Base-by-base conservation (phyloP, 2,113 vertebrate species). In the Turnix velox region DNA sequence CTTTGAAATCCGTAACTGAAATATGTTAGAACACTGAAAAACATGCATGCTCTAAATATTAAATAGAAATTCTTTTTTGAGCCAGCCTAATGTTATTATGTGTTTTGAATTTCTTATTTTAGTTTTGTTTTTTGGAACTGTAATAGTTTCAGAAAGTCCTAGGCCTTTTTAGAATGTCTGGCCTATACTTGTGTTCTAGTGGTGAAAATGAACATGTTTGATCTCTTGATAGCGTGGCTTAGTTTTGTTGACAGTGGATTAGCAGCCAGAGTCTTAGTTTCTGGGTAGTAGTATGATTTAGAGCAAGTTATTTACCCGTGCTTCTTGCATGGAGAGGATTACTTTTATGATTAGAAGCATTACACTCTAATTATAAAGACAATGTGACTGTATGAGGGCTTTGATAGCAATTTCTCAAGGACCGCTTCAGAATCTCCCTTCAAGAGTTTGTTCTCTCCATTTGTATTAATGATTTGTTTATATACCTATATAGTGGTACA, bases 31-130 rank as follows among this genome's bases (percentile, higher is more conserved):
- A 69, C 4, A 2, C 23, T 4, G 28, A 24, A 61, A 33, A 10
- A 22, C 0, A 0, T 51, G 18, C 7, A 10, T 2, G 18, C 3
- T 84, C 27, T n/a, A 24, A 9, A 58, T 3, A 3, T 66, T 71
- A 69, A 30, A 3, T 25, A 54, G 14, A 0, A 66, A 37, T 39
- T 74, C 7, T 6, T 78, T 82, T 91, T 33, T 68, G 16, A 75
- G 49, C 14, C 2, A 14, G 23, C 11, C 18, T 54, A 4, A 28
- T 35, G 4, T 39, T 31, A 22, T 67, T 30, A 12, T 49, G 7
- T 55, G 9, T 43, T 81, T 63, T 67, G 42, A 9, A 24, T 4
- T 57, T 57, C 12, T 52, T 40, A 16, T 37, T 82, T 74, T 42
- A 82, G 57, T 23, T 71, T 55, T n/a, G 7, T 1, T 12, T 28